Conservation (phyloP, 2,113 vertebrate genomes). For the Protobothrops mucrosquamatus region DNA sequence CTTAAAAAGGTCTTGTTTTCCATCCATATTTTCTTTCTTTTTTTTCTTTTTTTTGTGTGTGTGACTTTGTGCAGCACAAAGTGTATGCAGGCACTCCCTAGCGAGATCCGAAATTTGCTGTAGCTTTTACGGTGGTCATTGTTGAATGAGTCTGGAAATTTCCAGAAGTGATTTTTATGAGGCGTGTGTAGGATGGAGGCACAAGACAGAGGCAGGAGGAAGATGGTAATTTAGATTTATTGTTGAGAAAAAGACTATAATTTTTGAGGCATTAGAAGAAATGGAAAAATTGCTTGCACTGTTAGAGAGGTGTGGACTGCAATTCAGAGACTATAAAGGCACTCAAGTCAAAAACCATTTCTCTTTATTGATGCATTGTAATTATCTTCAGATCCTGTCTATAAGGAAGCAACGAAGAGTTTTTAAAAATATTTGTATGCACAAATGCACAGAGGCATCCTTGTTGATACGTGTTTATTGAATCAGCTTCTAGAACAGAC, state of each 20-base stretch:
- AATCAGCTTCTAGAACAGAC: neutral
- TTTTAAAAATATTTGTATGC: slow-evolving; percentile 20
- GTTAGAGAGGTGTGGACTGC: slow-evolving; percentile 26
- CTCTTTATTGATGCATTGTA: slow-evolving; percentile 28
- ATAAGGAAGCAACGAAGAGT: neutral
- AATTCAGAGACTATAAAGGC: slow-evolving; percentile 16
- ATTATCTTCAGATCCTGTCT: slow-evolving; percentile 18
- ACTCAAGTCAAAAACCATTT: slow-evolving; percentile 30
- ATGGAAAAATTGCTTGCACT: slow-evolving; percentile 33
- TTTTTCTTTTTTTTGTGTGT: neutral
- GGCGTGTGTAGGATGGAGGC: slow-evolving; percentile 8
- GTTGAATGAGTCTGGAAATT: slow-evolving; percentile 31
- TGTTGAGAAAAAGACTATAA: slow-evolving; percentile 38
- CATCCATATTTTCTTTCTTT: neutral
- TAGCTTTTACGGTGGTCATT: slow-evolving; percentile 14
- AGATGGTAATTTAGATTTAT: slow-evolving; percentile 36
- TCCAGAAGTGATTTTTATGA: slow-evolving; percentile 33
- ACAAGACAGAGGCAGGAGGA: slow-evolving; percentile 31
- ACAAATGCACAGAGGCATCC: neutral
- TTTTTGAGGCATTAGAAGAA: slow-evolving; percentile 32
- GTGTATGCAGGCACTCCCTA: neutral
- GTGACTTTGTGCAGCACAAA: neutral
- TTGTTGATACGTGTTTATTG: neutral
- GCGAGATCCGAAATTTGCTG: slow-evolving; percentile 1
- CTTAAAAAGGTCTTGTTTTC: neutral